Evolutionary conservation across 2,888 invertebrate genomes (phyloP).

Genomic region (Tenthredo mesomela): DNA sequence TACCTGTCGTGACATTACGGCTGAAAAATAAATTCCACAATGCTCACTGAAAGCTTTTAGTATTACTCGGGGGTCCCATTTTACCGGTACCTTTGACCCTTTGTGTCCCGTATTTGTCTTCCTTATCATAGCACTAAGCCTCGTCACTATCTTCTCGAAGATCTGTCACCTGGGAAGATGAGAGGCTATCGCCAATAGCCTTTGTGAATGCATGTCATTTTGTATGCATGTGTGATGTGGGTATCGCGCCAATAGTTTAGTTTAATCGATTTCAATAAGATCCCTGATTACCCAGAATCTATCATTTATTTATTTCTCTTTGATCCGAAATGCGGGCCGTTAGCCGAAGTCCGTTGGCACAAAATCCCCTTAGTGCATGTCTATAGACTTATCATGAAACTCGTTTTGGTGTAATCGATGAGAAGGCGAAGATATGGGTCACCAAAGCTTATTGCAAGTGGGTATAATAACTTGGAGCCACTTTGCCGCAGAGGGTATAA

Average conservation of each 20-base stretch:
- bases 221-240: background rate
- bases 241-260: background rate
- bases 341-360: background rate
- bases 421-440: slow-evolving; percentile 21
- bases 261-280: background rate
- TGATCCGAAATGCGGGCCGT: slow-evolving; percentile 2
- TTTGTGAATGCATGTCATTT: background rate
- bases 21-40: background rate
- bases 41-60: background rate
- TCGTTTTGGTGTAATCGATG: slow-evolving; percentile 25
- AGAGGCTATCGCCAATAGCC: background rate
- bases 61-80: background rate
- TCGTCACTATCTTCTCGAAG: slow-evolving; percentile 1
- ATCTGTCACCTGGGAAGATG: background rate
- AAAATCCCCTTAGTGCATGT: background rate
- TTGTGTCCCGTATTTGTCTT: slow-evolving; percentile 21
- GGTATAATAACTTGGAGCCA: slow-evolving; percentile 32
- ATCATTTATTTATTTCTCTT: background rate
- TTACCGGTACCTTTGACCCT: background rate
- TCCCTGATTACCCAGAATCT: background rate
- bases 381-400: background rate
- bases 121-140: slow-evolving; percentile 5
- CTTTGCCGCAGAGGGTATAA: slow-evolving; percentile 19
- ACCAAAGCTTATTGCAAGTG: slow-evolving; percentile 8
- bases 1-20: background rate